Base-by-base conservation (phyloP, 2,797 vertebrate species). In the Coranthus polyacanthus region DNA sequence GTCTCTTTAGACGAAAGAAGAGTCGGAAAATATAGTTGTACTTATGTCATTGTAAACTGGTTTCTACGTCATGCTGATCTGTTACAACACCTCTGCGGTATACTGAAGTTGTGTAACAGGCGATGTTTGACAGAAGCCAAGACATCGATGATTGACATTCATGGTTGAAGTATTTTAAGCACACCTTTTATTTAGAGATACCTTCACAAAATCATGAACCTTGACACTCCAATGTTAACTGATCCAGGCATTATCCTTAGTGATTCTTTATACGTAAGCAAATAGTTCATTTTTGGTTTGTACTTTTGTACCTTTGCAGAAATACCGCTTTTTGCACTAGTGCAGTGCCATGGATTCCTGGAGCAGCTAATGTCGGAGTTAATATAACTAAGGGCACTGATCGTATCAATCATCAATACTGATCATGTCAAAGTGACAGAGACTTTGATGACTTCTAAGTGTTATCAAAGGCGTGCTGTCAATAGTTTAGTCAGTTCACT, bases 291-390 rank as follows among this genome's bases (percentile, higher is more conserved):
- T 52, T 51, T 54, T 3, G 3, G 42, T 56, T 81, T 68, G 69
- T 42, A 69, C 64, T 79, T 73, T 85, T 78, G 37, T 77, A 79
- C 57, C 18, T 66, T 74, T 54, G 8, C 58, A 59, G 46, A 26
- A 47, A 37, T 46, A 18, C 52, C 59, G 34, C 22, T 43, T 56
- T 50, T 55, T 47, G n/a, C 60, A 57, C 21, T 36, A 29, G 22
- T 61, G 57, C 57, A 58, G 65, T 56, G 52, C 59, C 53, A 65
- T 65, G n/a, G 29, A 73, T 53, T 68, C 24, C 62, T 75, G 45
- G 38, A 71, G 32, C 47, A 63, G 38, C 45, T 49, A 42, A 36
- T 47, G 36, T 55, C 54, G 24, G 16, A 44, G 32, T 46, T 26
- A 18, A 17, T 39, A 24, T 26, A 12, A 24, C 24, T 24, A 3